phyloP scores from a whole-genome alignment of 2,888 invertebrate species.

The Anorthoa munda region DNA sequence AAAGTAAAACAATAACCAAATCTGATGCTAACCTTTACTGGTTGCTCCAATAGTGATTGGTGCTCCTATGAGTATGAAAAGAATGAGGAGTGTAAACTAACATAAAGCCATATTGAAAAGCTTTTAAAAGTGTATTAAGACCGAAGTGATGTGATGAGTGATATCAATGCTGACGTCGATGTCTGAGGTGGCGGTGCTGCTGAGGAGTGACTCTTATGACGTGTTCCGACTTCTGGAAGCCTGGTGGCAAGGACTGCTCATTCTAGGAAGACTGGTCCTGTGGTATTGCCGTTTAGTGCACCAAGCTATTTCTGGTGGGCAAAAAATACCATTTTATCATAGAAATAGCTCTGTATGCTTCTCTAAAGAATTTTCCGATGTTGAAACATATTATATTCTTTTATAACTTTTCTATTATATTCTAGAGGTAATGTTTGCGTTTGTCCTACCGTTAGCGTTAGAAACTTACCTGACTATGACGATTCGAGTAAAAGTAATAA shows the following conservation, averaged over 20 bases:
- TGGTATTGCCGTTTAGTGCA: conserved; percentile 82
- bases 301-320: conserved; percentile 77
- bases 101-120: not conserved
- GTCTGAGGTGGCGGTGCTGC: conserved; percentile 77
- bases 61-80: conserved; percentile 20
- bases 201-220: conserved; percentile 86
- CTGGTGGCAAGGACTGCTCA: conserved; percentile 89
- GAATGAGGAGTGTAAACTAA: conserved; percentile 5
- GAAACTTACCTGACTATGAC: conserved; percentile 2
- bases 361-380: too few species aligned
- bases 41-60: too few species aligned
- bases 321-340: not conserved
- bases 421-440: not conserved
- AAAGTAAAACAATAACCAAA: not conserved
- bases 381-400: too few species aligned
- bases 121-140: conserved; percentile 26
- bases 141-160: conserved; percentile 55
- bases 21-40: not conserved
- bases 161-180: conserved; percentile 75
- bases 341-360: not conserved
- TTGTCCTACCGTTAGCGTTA: not conserved
- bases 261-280: conserved; percentile 87
- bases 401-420: not conserved
- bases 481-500: conserved; percentile 15
- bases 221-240: conserved; percentile 88